Conservation (phyloP, 1,140 invertebrate species). For the Aphelenchoides besseyi region DNA sequence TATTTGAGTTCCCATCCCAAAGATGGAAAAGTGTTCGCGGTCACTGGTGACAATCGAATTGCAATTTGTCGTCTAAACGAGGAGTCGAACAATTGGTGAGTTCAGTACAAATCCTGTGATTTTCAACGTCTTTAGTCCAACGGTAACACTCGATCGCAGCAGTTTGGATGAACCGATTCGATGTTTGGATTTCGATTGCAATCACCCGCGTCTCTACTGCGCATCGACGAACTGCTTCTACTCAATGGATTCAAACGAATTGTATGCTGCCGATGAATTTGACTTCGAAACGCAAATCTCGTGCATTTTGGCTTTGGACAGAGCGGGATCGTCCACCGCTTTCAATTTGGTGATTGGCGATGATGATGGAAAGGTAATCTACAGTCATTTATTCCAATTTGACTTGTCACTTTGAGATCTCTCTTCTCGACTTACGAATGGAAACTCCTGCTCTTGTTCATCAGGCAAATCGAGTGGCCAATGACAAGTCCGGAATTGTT, state of each 20-base stretch:
- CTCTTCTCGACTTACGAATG: not conserved
- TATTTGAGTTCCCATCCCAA: not conserved
- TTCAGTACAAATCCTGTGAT: not conserved
- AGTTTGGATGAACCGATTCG: not conserved
- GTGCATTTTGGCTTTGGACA: not conserved
- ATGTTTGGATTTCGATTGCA: not conserved
- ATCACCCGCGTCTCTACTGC: not conserved
- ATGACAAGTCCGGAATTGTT: not conserved
- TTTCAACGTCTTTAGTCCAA: not conserved
- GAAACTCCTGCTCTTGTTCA: not conserved
- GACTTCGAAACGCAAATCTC: not conserved
- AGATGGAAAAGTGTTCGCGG: not conserved
- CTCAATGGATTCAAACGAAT: not conserved
- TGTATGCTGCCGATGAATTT: not conserved
- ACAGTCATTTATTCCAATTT: not conserved
- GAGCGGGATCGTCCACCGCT: not conserved
- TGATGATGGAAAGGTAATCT: not conserved
- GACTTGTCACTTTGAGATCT: not conserved
- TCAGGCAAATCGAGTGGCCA: not conserved
- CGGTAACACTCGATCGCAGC: not conserved
- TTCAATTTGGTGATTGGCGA: slow-evolving; percentile 11
- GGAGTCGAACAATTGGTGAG: not conserved
- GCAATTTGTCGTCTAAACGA: not conserved
- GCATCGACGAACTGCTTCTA: not conserved
- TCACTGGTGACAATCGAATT: not conserved